Evolutionary conservation across 2,888 invertebrate species (phyloP), one percentile per base, ranked within the genome.

Genomic region (Ornithoptera priamus): DNA sequence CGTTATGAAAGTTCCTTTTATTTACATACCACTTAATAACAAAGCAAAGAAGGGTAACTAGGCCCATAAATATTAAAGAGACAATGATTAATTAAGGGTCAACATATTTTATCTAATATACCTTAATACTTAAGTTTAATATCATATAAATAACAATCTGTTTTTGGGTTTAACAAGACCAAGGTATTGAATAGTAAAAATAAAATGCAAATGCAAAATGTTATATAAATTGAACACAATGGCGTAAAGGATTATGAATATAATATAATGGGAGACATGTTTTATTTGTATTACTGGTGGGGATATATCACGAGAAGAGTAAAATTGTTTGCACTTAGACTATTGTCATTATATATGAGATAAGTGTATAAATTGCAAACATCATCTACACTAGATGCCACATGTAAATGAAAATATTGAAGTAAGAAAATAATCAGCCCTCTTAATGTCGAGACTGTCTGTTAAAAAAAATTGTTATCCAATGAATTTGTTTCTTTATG

Each of bases 251-350:
- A 72, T 77, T 75, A 78, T 77, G 75, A 79, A 75, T 80, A 78
- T 77, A 75, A 74, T 75, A 71, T 74, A 71, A 72, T 81, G 84
- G 80, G 80, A 80, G 83, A 82, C 78, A 77, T 79, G 77, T 78
- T 76, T 79, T 80, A 80, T 78, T 75, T 72, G 81, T 80, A 76
- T 73, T 74, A 76, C 81, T 87, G 89, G 89, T 90, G 89, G 89
- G 67, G 89, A 85, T 81, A 78, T 75, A 76, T 84, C 77, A 81
- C 84, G 80, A 84, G 81, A 79, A 72, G 81, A 81, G 81, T 82
- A 84, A 85, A 30, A 86, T 85, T 84, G 80, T 81, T 72, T 72
- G 71, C 73, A 76, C 65, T 68, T 73, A 75, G 75, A 72, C 80
- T 83, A 81, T 81, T 83, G 81, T 81, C 77, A 78, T 80, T 77